Evolutionary conservation across 2,113 vertebrate species (phyloP), one percentile per base, ranked within the genome.

Genomic region (Salminus brasiliensis): DNA sequence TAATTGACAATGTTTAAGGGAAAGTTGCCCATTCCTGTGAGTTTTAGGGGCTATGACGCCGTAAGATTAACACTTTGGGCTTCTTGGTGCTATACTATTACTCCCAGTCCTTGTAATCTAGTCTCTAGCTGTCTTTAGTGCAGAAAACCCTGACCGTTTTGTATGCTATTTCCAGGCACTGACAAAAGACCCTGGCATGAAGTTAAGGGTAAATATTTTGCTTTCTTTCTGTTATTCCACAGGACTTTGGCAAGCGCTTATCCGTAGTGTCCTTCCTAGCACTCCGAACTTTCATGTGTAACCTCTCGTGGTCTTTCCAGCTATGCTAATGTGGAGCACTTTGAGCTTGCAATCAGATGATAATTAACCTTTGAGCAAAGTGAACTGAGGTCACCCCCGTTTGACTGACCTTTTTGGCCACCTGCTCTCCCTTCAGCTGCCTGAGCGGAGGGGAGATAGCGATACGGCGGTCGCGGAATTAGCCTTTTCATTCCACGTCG

Each of bases 91-190:
- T 79, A 0, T 23, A 30, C 5, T 29, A 36, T 59, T 70, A 18
- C 55, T 65, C 13, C 65, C n/a, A 43, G 47, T 29, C 21, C 71
- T 23, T 39, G 13, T 63, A 41, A 84, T 27, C 41, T 23, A 78
- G 74, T 23, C 29, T 79, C 62, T 53, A 53, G 52, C 45, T 75
- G 74, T 43, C 82, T 59, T 10, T 34, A 21, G 32, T 68, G 73
- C 10, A 77, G 67, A 81, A 65, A 34, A 79, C 78, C 74, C 79
- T 89, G 84, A 90, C 78, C 76, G 59, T 78, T 85, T 80, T 91
- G n/a, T 91, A 21, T 91, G 85, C 86, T 89, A 78, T 72, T 93
- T 90, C 23, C 91, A 93, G 93, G 89, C 90, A 82, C 74, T 87
- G 84, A 85, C 83, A 80, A 91, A 92, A 91, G 86, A 90, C 81